Conservation (phyloP, 2,888 invertebrate species). For the Scaptomyza polygonia region DNA sequence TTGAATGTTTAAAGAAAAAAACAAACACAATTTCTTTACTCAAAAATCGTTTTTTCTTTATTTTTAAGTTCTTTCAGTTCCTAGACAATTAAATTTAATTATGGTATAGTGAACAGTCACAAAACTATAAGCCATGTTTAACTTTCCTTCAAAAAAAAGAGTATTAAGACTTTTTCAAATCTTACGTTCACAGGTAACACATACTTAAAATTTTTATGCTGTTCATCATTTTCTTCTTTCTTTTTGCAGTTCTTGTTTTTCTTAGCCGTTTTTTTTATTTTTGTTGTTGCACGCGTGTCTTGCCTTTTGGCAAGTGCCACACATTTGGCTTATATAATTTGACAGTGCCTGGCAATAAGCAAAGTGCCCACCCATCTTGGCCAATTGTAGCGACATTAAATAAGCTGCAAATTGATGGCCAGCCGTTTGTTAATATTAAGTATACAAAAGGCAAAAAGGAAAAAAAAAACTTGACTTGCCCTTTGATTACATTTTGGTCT, state of each 20-base stretch:
- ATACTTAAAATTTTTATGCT: neutral
- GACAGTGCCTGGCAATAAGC: conserved; percentile 63
- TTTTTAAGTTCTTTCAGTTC: no score
- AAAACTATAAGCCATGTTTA: no score
- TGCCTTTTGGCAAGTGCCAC: conserved; percentile 44
- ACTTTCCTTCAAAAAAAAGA: neutral
- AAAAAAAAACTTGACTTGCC: conserved; percentile 35
- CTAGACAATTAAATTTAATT: no score
- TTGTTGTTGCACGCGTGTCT: conserved; percentile 38
- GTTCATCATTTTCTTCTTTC: neutral
- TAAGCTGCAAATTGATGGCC: conserved; percentile 78
- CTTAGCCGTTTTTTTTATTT: neutral
- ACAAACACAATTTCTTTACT: no score
- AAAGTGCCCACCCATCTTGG: conserved; percentile 47
- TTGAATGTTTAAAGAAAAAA: neutral
- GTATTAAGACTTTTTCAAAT: neutral
- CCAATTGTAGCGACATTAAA: conserved; percentile 71
- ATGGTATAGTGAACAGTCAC: no score
- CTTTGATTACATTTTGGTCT: conserved; percentile 67
- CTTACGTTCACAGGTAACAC: neutral
- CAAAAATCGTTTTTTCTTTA: no score
- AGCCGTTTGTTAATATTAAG: conserved; percentile 76
- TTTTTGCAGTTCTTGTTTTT: neutral
- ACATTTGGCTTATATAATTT: conserved; percentile 65
- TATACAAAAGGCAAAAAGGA: conserved; percentile 40